Conservation (phyloP, 2,797 vertebrate genomes). For the Aselliscus stoliczkanus region DNA sequence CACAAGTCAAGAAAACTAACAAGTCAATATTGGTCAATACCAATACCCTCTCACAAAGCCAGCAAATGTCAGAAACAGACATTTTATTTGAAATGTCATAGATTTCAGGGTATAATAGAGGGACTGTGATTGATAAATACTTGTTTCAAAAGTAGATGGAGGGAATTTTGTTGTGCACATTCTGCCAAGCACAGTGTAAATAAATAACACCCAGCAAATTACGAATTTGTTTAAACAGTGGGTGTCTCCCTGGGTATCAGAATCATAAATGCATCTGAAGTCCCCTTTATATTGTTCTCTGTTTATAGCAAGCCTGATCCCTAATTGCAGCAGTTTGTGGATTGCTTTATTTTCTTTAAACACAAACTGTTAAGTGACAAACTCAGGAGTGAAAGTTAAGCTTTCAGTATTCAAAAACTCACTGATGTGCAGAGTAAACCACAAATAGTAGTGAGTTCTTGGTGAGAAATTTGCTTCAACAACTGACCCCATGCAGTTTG, state of each 20-base stretch:
- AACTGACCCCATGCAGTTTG: accelerated
- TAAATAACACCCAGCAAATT: not conserved
- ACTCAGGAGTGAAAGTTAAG: not conserved
- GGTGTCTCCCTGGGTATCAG: not conserved
- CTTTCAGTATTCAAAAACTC: not conserved
- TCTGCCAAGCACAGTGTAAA: not conserved
- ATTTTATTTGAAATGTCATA: slow-evolving; percentile 38
- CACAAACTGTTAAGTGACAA: not conserved
- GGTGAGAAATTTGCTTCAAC: not conserved
- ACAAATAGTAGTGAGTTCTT: not conserved
- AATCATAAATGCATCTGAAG: not conserved
- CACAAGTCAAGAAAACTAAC: not conserved
- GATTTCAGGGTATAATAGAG: not conserved
- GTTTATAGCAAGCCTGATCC: not conserved
- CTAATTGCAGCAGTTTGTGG: not conserved
- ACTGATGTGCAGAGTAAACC: not conserved
- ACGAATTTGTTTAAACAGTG: not conserved
- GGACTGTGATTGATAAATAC: not conserved
- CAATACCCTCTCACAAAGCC: not conserved
- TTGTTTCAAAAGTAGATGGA: slow-evolving; percentile 23
- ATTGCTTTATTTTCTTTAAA: not conserved
- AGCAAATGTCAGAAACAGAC: not conserved
- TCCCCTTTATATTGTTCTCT: not conserved
- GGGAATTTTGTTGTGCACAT: not conserved
- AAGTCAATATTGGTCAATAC: not conserved